Conservation (phyloP, 2,888 invertebrate genomes). For the Drosophila infuscata region DNA sequence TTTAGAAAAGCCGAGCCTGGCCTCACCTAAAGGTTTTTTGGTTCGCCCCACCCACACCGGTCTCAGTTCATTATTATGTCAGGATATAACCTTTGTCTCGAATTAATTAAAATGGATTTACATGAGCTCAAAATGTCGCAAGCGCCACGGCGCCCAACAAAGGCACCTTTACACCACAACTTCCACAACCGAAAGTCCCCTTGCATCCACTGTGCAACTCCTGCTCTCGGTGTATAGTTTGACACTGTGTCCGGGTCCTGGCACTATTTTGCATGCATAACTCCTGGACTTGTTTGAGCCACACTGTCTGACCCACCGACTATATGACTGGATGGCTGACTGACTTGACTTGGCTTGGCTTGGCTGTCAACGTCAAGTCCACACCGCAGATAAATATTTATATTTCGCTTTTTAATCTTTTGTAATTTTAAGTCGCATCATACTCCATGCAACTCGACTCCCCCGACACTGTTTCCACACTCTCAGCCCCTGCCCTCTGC, state of each 20-base stretch:
- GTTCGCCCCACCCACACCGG: background rate
- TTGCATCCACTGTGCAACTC: background rate
- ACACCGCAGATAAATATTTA: conserved; percentile 81
- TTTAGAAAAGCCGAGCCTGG: conserved; percentile 61
- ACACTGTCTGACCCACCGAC: conserved; percentile 12
- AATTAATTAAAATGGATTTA: conserved; percentile 83
- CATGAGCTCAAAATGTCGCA: conserved; percentile 80
- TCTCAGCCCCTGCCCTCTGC: background rate
- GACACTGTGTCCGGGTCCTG: conserved; percentile 43
- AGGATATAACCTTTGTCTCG: conserved; percentile 80
- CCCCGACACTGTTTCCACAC: background rate
- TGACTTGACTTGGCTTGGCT: conserved; percentile 16
- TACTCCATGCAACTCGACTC: conserved; percentile 30
- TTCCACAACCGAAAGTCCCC: conserved; percentile 8
- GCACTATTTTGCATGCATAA: conserved; percentile 68
- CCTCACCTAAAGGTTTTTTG: conserved; percentile 52
- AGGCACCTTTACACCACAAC: conserved; percentile 70
- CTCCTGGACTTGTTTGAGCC: conserved; percentile 40
- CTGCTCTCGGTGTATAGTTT: background rate
- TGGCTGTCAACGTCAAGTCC: conserved; percentile 46
- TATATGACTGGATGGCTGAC: conserved; percentile 19
- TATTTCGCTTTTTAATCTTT: conserved; percentile 81
- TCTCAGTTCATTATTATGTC: conserved; percentile 75
- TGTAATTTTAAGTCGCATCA: conserved; percentile 80
- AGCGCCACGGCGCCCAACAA: conserved; percentile 53